A percentile compares a stretch with the other conserved stretches of the same genome.
phyloP scores from a whole-genome alignment of 2,888 invertebrate species.

The Troides aeacus region DNA sequence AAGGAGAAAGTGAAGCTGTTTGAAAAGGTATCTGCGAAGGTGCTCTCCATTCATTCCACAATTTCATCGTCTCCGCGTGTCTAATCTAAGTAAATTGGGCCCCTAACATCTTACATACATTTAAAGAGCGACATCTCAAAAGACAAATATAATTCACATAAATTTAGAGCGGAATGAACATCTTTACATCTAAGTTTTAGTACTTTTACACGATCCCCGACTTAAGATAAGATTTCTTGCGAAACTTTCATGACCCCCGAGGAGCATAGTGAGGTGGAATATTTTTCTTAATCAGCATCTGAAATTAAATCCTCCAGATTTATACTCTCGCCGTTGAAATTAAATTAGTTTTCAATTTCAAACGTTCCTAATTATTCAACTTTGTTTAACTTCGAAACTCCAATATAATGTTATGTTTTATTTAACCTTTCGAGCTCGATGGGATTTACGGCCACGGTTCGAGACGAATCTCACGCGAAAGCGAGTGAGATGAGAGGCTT shows the following conservation, averaged over 20 bases:
- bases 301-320: constrained; percentile 18
- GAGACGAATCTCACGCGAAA: constrained; percentile 33
- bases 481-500: constrained; percentile 33
- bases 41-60: constrained; percentile 23
- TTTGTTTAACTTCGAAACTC: constrained; percentile 29
- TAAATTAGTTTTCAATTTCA: constrained; percentile 25
- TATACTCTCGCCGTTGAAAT: constrained; percentile 19
- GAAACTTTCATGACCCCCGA: constrained; percentile 42
- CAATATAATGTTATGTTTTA: constrained; percentile 35
- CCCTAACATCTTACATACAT: constrained; percentile 32
- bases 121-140: constrained; percentile 36
- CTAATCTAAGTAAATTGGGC: constrained; percentile 28
- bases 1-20: constrained; percentile 18
- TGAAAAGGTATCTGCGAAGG: constrained; percentile 26
- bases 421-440: constrained; percentile 32
- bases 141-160: constrained; percentile 42
- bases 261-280: constrained; percentile 35
- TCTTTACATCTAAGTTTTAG: constrained; percentile 39
- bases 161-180: constrained; percentile 43
- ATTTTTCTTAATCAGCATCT: constrained; percentile 30
- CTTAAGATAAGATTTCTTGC: constrained; percentile 41
- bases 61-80: constrained; percentile 26
- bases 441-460: constrained; percentile 31
- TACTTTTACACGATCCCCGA: constrained; percentile 40
- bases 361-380: constrained; percentile 24